These are phyloP conservation scores for Nannobrachium achirus DNA, from an alignment of 2,113 vertebrate genomes.

Conservation along the genomic window DNA sequence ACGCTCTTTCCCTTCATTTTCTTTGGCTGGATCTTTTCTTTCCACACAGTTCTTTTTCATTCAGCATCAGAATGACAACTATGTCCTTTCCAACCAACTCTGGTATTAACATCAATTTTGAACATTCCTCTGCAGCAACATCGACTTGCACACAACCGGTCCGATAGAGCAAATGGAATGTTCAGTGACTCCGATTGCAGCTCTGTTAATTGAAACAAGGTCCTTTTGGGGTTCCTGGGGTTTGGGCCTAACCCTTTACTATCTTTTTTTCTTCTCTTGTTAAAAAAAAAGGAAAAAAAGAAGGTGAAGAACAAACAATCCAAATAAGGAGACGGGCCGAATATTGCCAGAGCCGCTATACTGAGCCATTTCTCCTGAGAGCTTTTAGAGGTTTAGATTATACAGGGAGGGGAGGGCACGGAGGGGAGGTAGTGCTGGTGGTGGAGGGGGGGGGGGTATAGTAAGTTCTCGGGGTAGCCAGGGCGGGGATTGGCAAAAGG, in stretches of 20 bases:
- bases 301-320: slow-evolving; percentile 53
- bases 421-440: slow-evolving; percentile 12
- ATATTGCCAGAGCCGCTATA: slow-evolving; percentile 56
- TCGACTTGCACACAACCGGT: slow-evolving; percentile 38
- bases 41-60: slow-evolving; percentile 62
- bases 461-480: slow-evolving; percentile 40
- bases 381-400: slow-evolving; percentile 64
- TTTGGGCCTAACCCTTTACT: slow-evolving; percentile 51
- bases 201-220: slow-evolving; percentile 29
- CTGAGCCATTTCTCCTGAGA: slow-evolving; percentile 74
- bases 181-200: slow-evolving; percentile 24
- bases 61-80: slow-evolving; percentile 62
- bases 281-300: slow-evolving; percentile 24
- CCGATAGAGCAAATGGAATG: slow-evolving; percentile 1
- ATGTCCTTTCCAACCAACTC: slow-evolving; percentile 71
- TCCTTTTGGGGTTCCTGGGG: slow-evolving; percentile 80
- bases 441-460: slow-evolving; percentile 6
- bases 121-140: slow-evolving; percentile 68
- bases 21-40: slow-evolving; percentile 64
- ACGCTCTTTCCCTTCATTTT: slow-evolving; percentile 51
- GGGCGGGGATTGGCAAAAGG: slow-evolving; percentile 60
- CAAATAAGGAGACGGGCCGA: slow-evolving; percentile 87
- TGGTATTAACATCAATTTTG: slow-evolving; percentile 73
- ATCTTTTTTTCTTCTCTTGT: slow-evolving; percentile 21
- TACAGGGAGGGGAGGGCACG: slow-evolving; percentile 32